Evolutionary conservation across 64 coral and sea anemone genomes (phyloP).

Genomic region (Porites australiensis): DNA sequence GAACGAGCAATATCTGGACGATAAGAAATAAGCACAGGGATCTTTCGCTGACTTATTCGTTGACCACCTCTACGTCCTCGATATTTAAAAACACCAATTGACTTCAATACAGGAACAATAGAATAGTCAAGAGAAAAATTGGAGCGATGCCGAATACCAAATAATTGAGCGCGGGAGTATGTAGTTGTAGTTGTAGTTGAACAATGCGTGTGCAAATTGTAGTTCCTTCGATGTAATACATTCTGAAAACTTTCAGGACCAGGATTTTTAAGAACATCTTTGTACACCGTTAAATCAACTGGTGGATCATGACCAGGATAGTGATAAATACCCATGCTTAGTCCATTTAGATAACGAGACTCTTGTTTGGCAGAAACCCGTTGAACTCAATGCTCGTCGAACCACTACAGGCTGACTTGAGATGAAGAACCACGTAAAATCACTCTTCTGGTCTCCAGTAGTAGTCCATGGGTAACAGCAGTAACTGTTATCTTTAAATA

Average conservation of each 20-base stretch:
- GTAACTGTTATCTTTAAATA: not conserved
- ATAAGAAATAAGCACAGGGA: slow-evolving; percentile 46
- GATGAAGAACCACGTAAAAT: not conserved
- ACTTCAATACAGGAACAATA: not conserved
- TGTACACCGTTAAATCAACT: not conserved
- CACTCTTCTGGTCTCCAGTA: not conserved
- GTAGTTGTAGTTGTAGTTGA: not conserved
- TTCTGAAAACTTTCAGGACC: not conserved
- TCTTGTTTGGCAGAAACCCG: not conserved
- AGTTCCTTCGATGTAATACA: too few relatives aligned
- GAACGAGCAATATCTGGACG: slow-evolving; percentile 23
- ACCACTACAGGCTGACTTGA: not conserved
- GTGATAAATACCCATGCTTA: slow-evolving; percentile 1
- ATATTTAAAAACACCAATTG: too few relatives aligned
- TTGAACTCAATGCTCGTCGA: not conserved
- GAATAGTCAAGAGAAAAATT: not conserved
- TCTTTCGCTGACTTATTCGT: too few relatives aligned
- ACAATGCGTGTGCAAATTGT: not conserved
- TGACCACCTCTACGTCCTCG: too few relatives aligned
- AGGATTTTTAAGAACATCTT: slow-evolving; percentile 16
- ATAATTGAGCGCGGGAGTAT: not conserved
- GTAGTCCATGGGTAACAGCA: not conserved
- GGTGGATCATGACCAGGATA: slow-evolving; percentile 20
- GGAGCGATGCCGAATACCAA: not conserved
- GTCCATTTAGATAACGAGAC: not conserved